Evolutionary conservation across 2,888 invertebrate genomes (phyloP).

Genomic region (Dorcus hopei): DNA sequence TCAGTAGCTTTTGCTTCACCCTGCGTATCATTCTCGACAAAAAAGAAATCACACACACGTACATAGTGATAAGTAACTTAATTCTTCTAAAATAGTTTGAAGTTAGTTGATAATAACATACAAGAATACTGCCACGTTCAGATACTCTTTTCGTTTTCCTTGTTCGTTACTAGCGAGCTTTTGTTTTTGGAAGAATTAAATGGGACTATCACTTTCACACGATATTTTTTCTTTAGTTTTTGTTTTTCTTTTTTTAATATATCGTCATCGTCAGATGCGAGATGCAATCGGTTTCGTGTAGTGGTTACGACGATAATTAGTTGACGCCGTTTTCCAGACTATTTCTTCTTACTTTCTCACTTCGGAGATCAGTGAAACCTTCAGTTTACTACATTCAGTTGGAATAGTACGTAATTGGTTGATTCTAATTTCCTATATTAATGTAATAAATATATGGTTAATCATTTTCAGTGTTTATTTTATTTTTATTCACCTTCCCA

Average conservation of each 20-base stretch:
- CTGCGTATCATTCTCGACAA: conserved; percentile 3
- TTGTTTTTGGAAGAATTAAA: conserved; percentile 12
- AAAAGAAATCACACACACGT: neutral
- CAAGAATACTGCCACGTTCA: conserved; percentile 3
- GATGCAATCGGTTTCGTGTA: too few species aligned
- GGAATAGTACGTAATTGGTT: conserved; percentile 9
- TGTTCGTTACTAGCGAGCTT: neutral
- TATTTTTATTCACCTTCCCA: neutral
- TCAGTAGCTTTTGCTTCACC: neutral
- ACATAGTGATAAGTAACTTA: conserved; percentile 6
- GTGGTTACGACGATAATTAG: neutral
- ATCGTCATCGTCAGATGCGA: neutral
- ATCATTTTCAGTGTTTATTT: conserved; percentile 10
- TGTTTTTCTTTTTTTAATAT: neutral
- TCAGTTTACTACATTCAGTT: neutral
- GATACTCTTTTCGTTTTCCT: neutral
- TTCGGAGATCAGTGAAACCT: neutral
- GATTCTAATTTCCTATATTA: conserved; percentile 24
- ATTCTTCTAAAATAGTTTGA: conserved; percentile 11
- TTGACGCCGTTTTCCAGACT: neutral
- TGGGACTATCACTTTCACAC: neutral
- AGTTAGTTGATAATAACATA: neutral
- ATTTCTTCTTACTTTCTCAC: neutral
- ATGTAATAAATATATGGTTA: conserved; percentile 27
- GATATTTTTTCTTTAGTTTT: neutral